phyloP scores from a whole-genome alignment of 2,113 vertebrate species.

The Eurypyga helias region DNA sequence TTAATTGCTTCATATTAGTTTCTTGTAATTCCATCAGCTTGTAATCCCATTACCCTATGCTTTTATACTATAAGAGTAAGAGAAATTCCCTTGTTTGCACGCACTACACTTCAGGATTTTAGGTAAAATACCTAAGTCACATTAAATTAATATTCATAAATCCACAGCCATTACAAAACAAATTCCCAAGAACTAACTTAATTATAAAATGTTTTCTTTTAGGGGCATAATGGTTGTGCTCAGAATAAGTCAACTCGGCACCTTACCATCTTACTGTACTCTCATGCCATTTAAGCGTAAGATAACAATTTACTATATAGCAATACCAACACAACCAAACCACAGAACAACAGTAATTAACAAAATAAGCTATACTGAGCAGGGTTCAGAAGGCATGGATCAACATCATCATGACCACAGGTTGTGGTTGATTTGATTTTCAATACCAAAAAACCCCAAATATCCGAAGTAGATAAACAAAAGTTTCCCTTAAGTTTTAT shows the following conservation, averaged over 20 bases:
- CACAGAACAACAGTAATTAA: accelerated
- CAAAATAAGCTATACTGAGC: not conserved
- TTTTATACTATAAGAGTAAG: not conserved
- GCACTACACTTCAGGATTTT: not conserved
- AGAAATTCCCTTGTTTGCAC: not conserved
- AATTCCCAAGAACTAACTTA: not conserved
- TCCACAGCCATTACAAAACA: not conserved
- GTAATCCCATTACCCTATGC: not conserved
- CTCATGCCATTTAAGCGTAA: not conserved
- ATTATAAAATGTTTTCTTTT: not conserved
- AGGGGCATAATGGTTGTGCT: not conserved
- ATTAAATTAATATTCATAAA: not conserved
- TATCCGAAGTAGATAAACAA: not conserved
- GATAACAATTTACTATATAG: not conserved
- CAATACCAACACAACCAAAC: not conserved
- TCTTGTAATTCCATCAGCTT: not conserved
- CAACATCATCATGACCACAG: not conserved
- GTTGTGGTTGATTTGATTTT: not conserved
- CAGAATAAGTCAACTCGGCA: not conserved
- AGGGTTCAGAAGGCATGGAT: not conserved
- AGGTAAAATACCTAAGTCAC: not conserved
- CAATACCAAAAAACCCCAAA: not conserved
- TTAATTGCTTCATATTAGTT: not conserved
- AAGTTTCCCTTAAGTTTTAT: not conserved
- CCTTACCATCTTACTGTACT: not conserved